These are phyloP conservation scores for Apodemus agrarius DNA, from an alignment of 2,797 vertebrate species.

Conservation along the genomic window DNA sequence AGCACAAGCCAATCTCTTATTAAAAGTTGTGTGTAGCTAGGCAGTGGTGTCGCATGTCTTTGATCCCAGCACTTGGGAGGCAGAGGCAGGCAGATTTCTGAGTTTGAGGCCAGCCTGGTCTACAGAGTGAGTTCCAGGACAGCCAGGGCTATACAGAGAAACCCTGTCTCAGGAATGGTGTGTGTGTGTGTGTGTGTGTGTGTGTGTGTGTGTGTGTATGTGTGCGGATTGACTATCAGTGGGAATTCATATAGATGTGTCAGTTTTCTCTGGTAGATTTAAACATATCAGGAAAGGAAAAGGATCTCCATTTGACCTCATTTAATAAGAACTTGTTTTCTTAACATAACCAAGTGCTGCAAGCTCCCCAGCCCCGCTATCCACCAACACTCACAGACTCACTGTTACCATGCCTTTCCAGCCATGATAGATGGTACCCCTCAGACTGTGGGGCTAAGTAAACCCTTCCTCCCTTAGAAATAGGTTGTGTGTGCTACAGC, in stretches of 20 bases:
- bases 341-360: not conserved
- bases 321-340: not conserved
- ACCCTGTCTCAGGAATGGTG: too few relatives aligned
- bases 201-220: too few relatives aligned
- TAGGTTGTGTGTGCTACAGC: not conserved
- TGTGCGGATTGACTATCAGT: not conserved
- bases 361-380: not conserved
- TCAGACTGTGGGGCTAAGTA: not conserved
- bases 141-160: too few relatives aligned
- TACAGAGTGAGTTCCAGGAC: too few relatives aligned
- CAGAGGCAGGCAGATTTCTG: too few relatives aligned
- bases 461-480: not conserved
- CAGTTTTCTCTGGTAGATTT: not conserved
- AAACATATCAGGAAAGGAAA: not conserved
- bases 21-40: not conserved
- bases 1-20: not conserved
- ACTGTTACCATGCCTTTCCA: not conserved
- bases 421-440: not conserved
- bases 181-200: too few relatives aligned
- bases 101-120: too few relatives aligned
- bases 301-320: not conserved
- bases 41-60: too few relatives aligned
- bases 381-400: not conserved
- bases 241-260: not conserved
- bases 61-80: too few relatives aligned